Conservation (phyloP, 1,140 invertebrate genomes). For the Cataglyphis hispanica region DNA sequence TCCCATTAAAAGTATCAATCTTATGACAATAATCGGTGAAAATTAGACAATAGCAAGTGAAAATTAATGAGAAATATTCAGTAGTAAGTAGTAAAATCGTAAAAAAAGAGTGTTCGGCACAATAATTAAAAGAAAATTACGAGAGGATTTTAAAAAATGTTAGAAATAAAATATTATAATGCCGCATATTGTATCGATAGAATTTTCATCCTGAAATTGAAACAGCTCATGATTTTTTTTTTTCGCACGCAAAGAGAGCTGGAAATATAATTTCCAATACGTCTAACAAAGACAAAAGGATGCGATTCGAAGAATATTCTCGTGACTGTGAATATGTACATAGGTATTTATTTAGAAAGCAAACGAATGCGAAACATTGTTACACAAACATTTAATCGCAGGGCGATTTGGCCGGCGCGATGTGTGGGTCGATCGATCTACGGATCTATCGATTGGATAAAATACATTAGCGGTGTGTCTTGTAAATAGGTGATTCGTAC, state of each 20-base stretch:
- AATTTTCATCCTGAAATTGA: constrained; percentile 2
- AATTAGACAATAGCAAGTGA: neutral
- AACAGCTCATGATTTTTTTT: neutral
- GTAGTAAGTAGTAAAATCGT: constrained; percentile 16
- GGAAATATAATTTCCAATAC: constrained; percentile 21
- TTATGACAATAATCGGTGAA: neutral
- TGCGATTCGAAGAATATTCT: constrained; percentile 50
- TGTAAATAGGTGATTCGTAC: constrained; percentile 63
- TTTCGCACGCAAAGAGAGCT: neutral
- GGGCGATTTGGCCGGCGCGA: constrained; percentile 65
- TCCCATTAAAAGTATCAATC: neutral
- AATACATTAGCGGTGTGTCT: constrained; percentile 69
- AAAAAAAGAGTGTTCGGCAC: neutral
- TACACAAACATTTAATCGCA: constrained; percentile 84
- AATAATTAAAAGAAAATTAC: neutral
- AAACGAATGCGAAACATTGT: constrained; percentile 77
- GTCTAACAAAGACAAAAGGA: constrained; percentile 39
- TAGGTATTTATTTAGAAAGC: constrained; percentile 80
- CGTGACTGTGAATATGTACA: constrained; percentile 72
- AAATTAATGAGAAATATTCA: constrained; percentile 28
- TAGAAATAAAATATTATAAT: neutral
- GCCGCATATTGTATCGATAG: neutral
- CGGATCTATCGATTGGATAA: constrained; percentile 59
- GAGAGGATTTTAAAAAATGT: neutral
- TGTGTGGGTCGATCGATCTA: constrained; percentile 65